Evolutionary conservation across 2,797 vertebrate species (phyloP).

Genomic region (Hylomyscus alleni): DNA sequence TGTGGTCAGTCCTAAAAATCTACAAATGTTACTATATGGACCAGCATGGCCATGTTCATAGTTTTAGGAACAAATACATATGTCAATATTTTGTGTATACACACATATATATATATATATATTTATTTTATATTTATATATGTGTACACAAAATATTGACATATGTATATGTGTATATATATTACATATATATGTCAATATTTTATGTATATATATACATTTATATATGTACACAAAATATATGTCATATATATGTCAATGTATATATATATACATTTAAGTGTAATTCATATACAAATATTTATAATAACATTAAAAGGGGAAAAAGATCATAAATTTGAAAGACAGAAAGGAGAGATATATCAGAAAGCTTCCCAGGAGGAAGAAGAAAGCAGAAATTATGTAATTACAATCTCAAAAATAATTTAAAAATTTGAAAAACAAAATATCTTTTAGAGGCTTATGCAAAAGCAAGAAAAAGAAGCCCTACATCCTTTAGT

Average conservation of each 20-base stretch:
- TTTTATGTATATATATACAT: too few species aligned
- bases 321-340: neutral
- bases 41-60: neutral
- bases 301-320: neutral
- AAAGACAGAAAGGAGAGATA: neutral
- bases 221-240: too few species aligned
- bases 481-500: rapidly evolving
- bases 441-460: neutral
- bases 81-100: neutral
- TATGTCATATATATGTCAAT: neutral
- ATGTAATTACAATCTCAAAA: neutral
- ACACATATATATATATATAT: neutral
- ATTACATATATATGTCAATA: too few species aligned
- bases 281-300: neutral
- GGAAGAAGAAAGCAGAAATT: neutral
- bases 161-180: too few species aligned
- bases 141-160: too few species aligned
- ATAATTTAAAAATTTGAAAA: neutral
- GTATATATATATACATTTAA: neutral
- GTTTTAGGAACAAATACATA: neutral
- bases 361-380: neutral
- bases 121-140: too few species aligned
- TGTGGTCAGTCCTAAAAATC: neutral
- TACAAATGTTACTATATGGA: neutral
- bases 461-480: constrained; percentile 22